Conservation (phyloP, 2,888 invertebrate species). For the Drosophila neotestacea region DNA sequence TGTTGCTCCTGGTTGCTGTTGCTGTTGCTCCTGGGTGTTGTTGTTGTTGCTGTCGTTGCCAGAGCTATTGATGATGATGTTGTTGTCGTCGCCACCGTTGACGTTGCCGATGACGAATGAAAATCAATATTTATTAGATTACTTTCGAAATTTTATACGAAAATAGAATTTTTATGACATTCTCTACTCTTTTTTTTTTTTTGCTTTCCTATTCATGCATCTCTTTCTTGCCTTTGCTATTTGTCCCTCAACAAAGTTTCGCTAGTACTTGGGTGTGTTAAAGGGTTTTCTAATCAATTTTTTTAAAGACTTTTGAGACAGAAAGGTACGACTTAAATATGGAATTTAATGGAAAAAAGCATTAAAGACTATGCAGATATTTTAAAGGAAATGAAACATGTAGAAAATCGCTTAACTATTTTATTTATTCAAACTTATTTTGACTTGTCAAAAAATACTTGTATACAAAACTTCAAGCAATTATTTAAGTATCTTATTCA, state of each 20-base stretch:
- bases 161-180: conserved; percentile 77
- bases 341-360: background rate
- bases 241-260: conserved; percentile 43
- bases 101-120: conserved; percentile 80
- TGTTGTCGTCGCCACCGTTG: conserved; percentile 57
- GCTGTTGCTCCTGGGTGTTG: conserved; percentile 11
- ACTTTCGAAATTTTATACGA: conserved; percentile 80
- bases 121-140: conserved; percentile 85
- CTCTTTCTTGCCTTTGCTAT: conserved; percentile 12
- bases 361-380: background rate
- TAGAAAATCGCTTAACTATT: too few species aligned
- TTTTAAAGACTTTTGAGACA: conserved; percentile 31
- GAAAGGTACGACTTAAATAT: conserved; percentile 3
- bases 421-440: too few species aligned
- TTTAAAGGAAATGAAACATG: background rate
- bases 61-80: conserved; percentile 53
- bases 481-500: too few species aligned
- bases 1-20: conserved; percentile 35
- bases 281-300: conserved; percentile 56
- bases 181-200: conserved; percentile 28
- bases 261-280: conserved; percentile 39
- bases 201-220: conserved; percentile 3
- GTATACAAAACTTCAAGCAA: too few species aligned
- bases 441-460: too few species aligned
- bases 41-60: conserved; percentile 44